These are phyloP conservation scores for Drosophila kohkoa DNA, from an alignment of 1,140 invertebrate genomes.

Conservation along the genomic window DNA sequence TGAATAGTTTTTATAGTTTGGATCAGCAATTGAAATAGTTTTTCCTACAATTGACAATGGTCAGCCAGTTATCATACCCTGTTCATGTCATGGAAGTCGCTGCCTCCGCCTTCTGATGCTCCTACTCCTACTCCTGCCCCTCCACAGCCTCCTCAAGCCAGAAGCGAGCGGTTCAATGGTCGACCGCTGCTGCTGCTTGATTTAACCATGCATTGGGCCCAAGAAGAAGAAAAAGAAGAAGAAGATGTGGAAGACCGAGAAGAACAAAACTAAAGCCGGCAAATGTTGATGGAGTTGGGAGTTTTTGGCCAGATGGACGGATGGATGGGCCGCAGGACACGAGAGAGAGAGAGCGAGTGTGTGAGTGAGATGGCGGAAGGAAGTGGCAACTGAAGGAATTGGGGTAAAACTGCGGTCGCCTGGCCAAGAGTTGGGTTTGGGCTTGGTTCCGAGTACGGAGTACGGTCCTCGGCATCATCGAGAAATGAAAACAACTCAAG, in stretches of 20 bases:
- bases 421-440: constrained; percentile 5
- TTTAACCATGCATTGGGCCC: constrained; percentile 78
- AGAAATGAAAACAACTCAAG: constrained; percentile 83
- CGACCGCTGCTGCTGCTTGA: constrained; percentile 71
- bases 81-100: background rate
- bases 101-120: no score
- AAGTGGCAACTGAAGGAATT: constrained; percentile 48
- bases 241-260: background rate
- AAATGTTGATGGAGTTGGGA: constrained; percentile 33
- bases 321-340: background rate
- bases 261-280: constrained; percentile 17
- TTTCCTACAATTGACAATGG: no score
- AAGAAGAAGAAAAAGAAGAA: background rate
- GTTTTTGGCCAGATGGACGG: constrained; percentile 10
- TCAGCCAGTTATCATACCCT: no score
- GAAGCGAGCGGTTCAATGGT: constrained; percentile 68
- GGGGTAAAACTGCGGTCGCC: constrained; percentile 56
- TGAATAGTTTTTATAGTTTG: no score
- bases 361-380: constrained; percentile 30
- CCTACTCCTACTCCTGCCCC: constrained; percentile 3
- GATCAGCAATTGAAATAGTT: no score
- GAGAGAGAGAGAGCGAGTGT: background rate
- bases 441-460: background rate
- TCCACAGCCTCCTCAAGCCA: constrained; percentile 22
- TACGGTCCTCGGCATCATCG: constrained; percentile 76